phyloP scores from a whole-genome alignment of 2,888 invertebrate species.

The Stenodera caucasica region DNA sequence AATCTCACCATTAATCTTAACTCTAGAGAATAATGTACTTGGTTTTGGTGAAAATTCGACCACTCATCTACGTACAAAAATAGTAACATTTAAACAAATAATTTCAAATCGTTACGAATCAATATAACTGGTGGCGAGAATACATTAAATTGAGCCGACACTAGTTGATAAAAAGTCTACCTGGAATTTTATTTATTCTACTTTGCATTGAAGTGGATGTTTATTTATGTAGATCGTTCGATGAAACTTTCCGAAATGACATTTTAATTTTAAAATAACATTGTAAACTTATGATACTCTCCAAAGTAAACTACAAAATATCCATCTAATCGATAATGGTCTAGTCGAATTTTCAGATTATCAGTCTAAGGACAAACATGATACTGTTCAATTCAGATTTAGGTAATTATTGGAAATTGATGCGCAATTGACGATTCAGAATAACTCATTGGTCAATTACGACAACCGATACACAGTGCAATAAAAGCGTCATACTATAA shows the following conservation, averaged over 20 bases:
- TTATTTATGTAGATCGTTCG: background rate
- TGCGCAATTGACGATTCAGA: background rate
- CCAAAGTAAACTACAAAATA: background rate
- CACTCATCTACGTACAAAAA: constrained; percentile 31
- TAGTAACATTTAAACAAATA: constrained; percentile 8
- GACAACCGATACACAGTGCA: background rate
- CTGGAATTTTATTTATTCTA: background rate
- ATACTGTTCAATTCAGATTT: background rate
- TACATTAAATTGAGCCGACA: constrained; percentile 33
- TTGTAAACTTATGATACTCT: background rate
- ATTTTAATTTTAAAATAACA: background rate
- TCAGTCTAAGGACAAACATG: background rate
- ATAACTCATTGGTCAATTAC: constrained; percentile 4
- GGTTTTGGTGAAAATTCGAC: constrained; percentile 34
- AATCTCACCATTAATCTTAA: constrained; percentile 46
- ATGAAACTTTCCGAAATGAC: no score
- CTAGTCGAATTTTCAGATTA: background rate
- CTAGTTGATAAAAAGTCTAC: constrained; percentile 15
- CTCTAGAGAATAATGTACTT: constrained; percentile 42
- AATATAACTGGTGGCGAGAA: constrained; percentile 9
- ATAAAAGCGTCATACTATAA: background rate
- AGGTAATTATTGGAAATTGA: constrained; percentile 1
- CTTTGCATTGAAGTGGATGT: background rate
- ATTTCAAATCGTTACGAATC: background rate
- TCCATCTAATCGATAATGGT: background rate